phyloP scores from a whole-genome alignment of 2,113 vertebrate species.

The Epinephelus fuscoguttatus region DNA sequence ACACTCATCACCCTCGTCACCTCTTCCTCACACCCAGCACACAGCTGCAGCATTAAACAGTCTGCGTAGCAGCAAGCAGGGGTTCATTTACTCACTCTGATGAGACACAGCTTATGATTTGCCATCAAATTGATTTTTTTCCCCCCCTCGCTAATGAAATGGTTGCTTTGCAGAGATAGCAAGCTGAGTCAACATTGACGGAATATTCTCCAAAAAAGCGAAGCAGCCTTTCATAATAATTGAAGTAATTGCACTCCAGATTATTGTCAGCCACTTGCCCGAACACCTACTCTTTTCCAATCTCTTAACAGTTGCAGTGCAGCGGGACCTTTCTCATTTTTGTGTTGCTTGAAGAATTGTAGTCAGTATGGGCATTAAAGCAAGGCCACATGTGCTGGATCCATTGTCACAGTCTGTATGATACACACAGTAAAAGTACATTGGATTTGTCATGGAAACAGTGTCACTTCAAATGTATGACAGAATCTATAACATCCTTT shows the following conservation, averaged over 20 bases:
- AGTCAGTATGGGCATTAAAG: neutral
- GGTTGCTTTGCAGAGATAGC: constrained; percentile 65
- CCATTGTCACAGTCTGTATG: neutral
- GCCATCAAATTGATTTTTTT: constrained; percentile 57
- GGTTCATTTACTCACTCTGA: constrained; percentile 68
- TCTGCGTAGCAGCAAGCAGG: constrained; percentile 41
- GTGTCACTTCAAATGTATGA: neutral
- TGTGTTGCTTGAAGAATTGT: neutral
- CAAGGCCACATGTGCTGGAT: neutral
- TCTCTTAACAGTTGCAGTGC: constrained; percentile 12
- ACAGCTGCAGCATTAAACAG: constrained; percentile 44
- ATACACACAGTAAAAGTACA: neutral
- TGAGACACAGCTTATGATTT: constrained; percentile 74
- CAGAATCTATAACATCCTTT: neutral
- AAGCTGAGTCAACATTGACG: constrained; percentile 59
- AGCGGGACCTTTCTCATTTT: neutral
- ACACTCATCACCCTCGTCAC: neutral
- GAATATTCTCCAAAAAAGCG: constrained; percentile 45
- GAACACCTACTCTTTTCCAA: constrained; percentile 36
- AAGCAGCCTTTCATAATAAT: constrained; percentile 52
- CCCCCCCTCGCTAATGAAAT: constrained; percentile 64
- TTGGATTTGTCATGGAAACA: neutral
- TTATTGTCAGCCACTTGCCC: constrained; percentile 34
- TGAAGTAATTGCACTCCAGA: constrained; percentile 50
- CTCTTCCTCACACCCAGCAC: neutral